Conservation (phyloP, 1,140 invertebrate genomes). For the Drosophila ambigua region DNA sequence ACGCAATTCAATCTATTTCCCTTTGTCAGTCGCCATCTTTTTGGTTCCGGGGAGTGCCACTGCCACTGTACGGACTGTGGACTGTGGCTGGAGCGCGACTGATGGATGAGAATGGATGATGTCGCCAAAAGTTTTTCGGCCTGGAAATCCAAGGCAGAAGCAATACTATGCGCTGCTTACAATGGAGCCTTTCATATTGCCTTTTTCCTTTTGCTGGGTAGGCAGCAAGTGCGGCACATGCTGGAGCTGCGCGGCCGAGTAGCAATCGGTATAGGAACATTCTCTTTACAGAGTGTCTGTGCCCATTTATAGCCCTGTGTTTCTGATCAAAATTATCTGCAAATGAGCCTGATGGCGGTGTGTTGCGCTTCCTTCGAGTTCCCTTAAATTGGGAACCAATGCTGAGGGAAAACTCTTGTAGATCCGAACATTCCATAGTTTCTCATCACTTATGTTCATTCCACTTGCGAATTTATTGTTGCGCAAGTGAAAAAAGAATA, state of each 20-base stretch:
- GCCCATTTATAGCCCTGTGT: no score
- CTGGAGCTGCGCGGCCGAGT: neutral
- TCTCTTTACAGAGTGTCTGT: no score
- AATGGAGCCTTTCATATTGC: conserved; percentile 59
- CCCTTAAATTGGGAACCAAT: no score
- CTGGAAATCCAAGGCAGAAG: neutral
- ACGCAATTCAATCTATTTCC: conserved; percentile 79
- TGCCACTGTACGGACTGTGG: conserved; percentile 1
- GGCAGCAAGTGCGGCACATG: conserved; percentile 13
- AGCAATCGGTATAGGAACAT: conserved; percentile 10
- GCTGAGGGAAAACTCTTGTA: no score
- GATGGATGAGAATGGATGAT: conserved; percentile 71
- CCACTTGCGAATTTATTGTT: no score
- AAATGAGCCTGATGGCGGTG: no score
- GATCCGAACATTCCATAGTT: no score
- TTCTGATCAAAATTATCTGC: no score
- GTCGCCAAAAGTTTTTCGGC: conserved; percentile 42
- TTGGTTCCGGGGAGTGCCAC: conserved; percentile 53
- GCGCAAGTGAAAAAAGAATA: no score
- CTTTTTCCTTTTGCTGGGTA: conserved; percentile 33
- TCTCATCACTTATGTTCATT: no score
- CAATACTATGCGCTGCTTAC: conserved; percentile 39
- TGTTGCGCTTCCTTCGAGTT: no score
- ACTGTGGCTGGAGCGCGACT: conserved; percentile 22
- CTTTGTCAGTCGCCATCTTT: conserved; percentile 74